Conservation (phyloP, 2,888 invertebrate species). For the Agriopis marginaria region DNA sequence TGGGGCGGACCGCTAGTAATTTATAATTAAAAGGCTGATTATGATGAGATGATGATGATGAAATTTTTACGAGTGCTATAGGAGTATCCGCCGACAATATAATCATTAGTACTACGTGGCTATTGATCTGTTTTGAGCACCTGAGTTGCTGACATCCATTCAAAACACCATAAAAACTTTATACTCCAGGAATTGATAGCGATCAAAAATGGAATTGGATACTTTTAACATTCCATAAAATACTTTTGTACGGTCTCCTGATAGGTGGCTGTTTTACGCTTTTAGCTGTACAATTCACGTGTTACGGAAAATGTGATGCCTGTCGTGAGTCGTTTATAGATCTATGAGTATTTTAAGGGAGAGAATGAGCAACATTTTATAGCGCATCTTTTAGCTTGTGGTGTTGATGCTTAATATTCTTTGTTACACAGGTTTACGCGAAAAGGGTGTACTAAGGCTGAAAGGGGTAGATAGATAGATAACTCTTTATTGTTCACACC, state of each 20-base stretch:
- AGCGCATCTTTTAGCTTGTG: background rate
- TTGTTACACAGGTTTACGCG: no score
- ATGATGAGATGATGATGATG: no score
- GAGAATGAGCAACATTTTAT: background rate
- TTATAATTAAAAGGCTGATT: no score
- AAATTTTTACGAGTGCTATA: constrained; percentile 36
- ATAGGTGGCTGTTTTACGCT: constrained; percentile 37
- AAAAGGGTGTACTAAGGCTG: no score
- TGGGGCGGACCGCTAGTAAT: no score
- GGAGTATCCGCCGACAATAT: constrained; percentile 38
- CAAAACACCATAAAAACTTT: constrained; percentile 55
- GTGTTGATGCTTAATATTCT: no score
- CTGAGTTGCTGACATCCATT: constrained; percentile 51
- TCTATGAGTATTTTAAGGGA: constrained; percentile 3
- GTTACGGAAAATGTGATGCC: constrained; percentile 28
- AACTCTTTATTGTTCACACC: no score
- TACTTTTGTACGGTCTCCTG: constrained; percentile 53
- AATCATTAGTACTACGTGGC: constrained; percentile 40
- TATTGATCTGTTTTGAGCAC: constrained; percentile 48
- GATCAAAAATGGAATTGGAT: constrained; percentile 58
- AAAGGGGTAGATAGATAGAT: no score
- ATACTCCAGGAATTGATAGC: constrained; percentile 54
- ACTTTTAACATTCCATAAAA: constrained; percentile 59
- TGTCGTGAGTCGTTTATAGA: constrained; percentile 23
- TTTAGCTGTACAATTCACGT: constrained; percentile 41